Evolutionary conservation across 2,113 vertebrate genomes (phyloP), one percentile per base, ranked within the genome.

Genomic region (Pluvianellus socialis): DNA sequence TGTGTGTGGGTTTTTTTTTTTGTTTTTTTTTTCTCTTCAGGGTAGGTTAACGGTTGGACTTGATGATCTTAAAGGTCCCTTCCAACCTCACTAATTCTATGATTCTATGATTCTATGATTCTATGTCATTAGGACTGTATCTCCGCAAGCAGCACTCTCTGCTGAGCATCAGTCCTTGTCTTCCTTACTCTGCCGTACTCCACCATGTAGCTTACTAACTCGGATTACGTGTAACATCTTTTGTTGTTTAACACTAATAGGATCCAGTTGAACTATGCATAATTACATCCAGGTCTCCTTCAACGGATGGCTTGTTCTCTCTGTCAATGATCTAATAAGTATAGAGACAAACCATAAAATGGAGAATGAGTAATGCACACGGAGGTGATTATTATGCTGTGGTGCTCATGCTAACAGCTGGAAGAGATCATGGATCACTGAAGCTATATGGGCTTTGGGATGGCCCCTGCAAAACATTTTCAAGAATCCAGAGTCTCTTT

Each of bases 261-360:
- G 71, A 95, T 86, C 84, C 93, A 88, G 81, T 49, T 84, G 79
- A 96, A 93, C 87, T 75, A 71, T 79, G 81, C 88, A 71, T 90
- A 97, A 97, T 96, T 97, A 93, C 96, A 96, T 94, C 89, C 96
- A 94, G 95, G 88, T 96, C 70, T 94, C 94, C 58, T 96, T 96
- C 95, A 83, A 96, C 14, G 32, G 53, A 94, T 95, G 79, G 76
- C 61, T 89, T 82, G 63, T 81, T 96, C 63, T 80, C 72, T 82
- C 87, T 91, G 91, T 75, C 93, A 89, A 20, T 96, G 94, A 92
- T 72, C 83, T 89, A 96, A 89, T 87, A 95, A 86, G 71, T 50
- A 75, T 76, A 96, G 86, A 88, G 77, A 87, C 50, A 58, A 59
- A 88, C 45, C 79, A 88, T 79, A 79, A 89, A 94, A 76, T 52